Evolutionary conservation across 2,113 vertebrate genomes (phyloP), one percentile per base, ranked within the genome.

Genomic region (Vicugna pacos): DNA sequence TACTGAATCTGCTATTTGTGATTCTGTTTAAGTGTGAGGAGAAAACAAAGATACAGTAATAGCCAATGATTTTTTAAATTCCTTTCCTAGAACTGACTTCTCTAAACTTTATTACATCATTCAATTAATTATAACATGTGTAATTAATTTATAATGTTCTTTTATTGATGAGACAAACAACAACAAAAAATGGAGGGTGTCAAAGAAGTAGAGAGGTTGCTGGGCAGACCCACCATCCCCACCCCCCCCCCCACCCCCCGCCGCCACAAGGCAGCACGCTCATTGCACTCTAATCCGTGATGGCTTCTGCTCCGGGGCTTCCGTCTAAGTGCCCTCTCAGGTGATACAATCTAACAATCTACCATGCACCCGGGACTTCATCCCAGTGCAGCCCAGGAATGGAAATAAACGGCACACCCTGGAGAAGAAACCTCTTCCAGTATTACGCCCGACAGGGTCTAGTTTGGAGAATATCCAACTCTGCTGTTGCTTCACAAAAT

Each of bases 381-480:
- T 50, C 67, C 38, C 35, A 72, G 15, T 32, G 13, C 15, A 52
- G 64, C 46, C 56, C 56, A 42, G 26, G 14, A 70, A 38, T 73
- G 30, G 13, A 92, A 42, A n/a, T 70, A 48, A 89, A 58, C 32
- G 64, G 54, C 35, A 16, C 32, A 50, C 32, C 8, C 16, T 72
- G 17, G 35, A 81, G 32, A 91, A 89, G 38, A 95, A 79, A 86
- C 75, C 9, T 38, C 35, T 93, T 91, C 56, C 76, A 83, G 19
- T 56, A n/a, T 62, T 4, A 46, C 3, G 9, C 22, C 73, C 64
- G 8, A 24, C 28, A 52, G n/a, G 11, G 65, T 64, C 54, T 60
- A 42, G 28, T 82, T 22, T 89, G 82, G 35, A 20, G 35, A 89
- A 48, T 32, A 69, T 38, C 62, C 80, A 54, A 80, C 70, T 62